These are phyloP conservation scores for Oxyura jamaicensis DNA, from an alignment of 2,113 vertebrate species.

Conservation along the genomic window DNA sequence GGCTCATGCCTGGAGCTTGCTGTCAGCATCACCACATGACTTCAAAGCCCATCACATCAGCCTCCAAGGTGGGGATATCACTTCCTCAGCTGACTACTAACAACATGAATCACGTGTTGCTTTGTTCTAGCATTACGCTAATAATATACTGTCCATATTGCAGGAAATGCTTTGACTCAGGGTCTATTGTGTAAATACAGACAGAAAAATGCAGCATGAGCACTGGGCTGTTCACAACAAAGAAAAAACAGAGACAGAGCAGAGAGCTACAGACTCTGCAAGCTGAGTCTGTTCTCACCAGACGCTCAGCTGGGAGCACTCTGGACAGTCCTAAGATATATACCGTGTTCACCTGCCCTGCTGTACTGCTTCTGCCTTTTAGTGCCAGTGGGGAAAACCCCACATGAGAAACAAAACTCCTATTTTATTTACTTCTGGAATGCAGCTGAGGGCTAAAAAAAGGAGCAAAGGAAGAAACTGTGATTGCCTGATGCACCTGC, in stretches of 20 bases:
- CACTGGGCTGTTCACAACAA: not conserved
- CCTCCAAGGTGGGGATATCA: not conserved
- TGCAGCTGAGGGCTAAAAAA: not conserved
- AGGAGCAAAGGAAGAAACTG: not conserved
- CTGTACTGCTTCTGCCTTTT: not conserved
- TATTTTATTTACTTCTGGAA: not conserved
- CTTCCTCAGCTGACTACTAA: slow-evolving; percentile 32
- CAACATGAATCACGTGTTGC: not conserved
- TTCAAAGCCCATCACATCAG: not conserved
- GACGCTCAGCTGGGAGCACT: not conserved
- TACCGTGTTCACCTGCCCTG: not conserved
- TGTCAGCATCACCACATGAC: not conserved
- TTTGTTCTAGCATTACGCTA: slow-evolving; percentile 41
- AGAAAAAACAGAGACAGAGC: not conserved
- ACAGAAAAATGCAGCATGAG: not conserved
- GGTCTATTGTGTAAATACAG: not conserved
- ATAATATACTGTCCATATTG: not conserved
- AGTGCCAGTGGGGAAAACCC: not conserved
- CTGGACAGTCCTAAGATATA: not conserved
- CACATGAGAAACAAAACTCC: not conserved
- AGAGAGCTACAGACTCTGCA: not conserved
- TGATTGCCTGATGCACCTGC: not conserved
- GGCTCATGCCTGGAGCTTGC: not conserved
- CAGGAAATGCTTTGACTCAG: slow-evolving; percentile 36
- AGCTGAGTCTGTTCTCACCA: not conserved